Percentiles rank a stretch among this genome's conserved stretches.
Conservation (phyloP, 2,797 vertebrate genomes). For the Tauraco hartlaubi region DNA sequence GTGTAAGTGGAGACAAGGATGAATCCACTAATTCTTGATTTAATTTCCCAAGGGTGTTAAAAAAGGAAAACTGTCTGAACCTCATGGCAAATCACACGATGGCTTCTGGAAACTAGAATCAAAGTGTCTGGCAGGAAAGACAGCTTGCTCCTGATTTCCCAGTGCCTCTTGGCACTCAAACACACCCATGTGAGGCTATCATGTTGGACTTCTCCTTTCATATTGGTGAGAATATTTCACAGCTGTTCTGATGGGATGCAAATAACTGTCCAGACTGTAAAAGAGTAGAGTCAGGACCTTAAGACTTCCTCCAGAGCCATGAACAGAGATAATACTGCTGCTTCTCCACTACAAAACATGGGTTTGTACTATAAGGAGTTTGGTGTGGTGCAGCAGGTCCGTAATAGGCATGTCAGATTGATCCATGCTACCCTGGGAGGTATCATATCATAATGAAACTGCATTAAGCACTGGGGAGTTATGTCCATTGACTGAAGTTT, state of each 20-base stretch:
- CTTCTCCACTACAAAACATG: not conserved
- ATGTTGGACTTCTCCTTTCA: not conserved
- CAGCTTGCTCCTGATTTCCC: not conserved
- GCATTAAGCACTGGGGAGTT: not conserved
- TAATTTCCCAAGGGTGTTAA: conserved; percentile 26
- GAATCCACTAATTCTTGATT: conserved; percentile 34
- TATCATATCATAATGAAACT: not conserved
- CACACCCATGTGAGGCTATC: not conserved
- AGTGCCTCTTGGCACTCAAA: not conserved
- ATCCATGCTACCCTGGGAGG: not conserved
- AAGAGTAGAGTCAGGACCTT: not conserved
- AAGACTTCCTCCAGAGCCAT: not conserved
- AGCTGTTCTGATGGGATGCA: not conserved
- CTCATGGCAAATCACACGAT: not conserved
- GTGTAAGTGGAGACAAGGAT: conserved; percentile 19
- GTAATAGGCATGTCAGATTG: rapidly evolving
- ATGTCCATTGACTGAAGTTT: not conserved
- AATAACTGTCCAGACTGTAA: not conserved
- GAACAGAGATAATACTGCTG: not conserved
- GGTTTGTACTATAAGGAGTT: not conserved
- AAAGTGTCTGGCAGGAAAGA: conserved; percentile 3
- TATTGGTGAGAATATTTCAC: not conserved
- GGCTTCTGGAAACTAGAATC: conserved; percentile 7
- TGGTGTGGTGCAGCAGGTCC: not conserved
- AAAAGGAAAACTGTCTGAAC: conserved; percentile 17